These are phyloP conservation scores for Amphiprion clarkii DNA, from an alignment of 2,797 vertebrate species.

Conservation along the genomic window DNA sequence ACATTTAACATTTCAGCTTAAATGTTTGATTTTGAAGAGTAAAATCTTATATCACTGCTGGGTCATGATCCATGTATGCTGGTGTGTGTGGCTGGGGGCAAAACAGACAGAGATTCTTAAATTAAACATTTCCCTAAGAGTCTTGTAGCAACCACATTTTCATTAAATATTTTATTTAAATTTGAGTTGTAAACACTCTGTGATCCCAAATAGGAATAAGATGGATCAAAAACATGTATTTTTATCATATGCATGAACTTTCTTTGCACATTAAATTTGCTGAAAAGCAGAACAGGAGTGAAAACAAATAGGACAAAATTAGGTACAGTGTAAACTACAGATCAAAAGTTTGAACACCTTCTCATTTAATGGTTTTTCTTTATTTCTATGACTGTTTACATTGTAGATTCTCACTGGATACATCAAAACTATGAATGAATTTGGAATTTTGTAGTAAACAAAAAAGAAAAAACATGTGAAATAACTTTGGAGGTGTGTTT, in stretches of 20 bases:
- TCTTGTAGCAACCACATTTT: neutral
- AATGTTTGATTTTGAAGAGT: neutral
- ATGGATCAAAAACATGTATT: neutral
- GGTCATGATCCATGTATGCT: neutral
- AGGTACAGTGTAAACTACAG: neutral
- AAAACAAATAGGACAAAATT: neutral
- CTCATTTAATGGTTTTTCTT: no score
- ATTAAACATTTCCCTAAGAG: constrained; percentile 14
- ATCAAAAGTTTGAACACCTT: no score
- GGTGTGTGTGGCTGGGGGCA: neutral
- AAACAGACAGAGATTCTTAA: constrained; percentile 41
- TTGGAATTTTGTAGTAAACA: no score
- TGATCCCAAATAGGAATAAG: neutral
- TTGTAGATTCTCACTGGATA: no score
- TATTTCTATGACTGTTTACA: no score
- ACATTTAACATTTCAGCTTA: neutral
- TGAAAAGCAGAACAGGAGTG: neutral
- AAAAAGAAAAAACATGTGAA: no score
- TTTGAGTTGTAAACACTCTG: neutral
- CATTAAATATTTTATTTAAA: neutral
- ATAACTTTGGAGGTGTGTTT: no score
- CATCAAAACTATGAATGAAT: no score
- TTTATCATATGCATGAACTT: neutral
- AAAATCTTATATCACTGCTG: neutral
- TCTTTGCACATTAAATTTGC: neutral